Evolutionary conservation across 2,113 vertebrate genomes (phyloP), one percentile per base, ranked within the genome.

Genomic region (Apteryx mantelli): DNA sequence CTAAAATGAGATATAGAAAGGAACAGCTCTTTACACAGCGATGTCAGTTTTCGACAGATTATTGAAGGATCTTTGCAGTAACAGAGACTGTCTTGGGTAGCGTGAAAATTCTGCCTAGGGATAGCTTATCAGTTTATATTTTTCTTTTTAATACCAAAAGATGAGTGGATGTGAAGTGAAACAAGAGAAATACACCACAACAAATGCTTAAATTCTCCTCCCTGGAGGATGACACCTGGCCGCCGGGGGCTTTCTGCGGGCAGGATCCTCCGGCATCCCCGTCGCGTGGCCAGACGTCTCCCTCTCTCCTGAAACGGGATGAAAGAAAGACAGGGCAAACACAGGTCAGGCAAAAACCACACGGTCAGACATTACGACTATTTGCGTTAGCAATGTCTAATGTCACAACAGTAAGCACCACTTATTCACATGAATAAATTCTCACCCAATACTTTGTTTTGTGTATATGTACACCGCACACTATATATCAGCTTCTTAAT

Each of bases 161-260:
- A 97, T 98, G 98, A 98, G 96, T 89, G 91, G 89, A 96, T 98
- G 97, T 97, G 97, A 97, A 98, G 95, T 66, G 76, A 98, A 97
- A 97, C 44, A 66, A 91, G 86, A 97, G 78, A 91, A 95, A 78
- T 87, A 71, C 30, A 58, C 14, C 28, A 9, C 91, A 87, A 70
- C 34, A 65, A 94, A 96, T 91, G 60, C 91, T 91, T 89, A 90
- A 92, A 48, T 94, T 73, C 80, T 94, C 86, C 93, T 96, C 93
- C 81, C 93, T 55, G 65, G 94, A 97, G 89, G 86, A 94, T 96
- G 96, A 95, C 97, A 97, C 94, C 92, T 96, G 97, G 95, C 92
- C 52, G 81, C 92, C 55, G 81, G 64, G 89, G 91, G 76, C 55
- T 38, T 73, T 76, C 32, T 44, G 63, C 80, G 82, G 85, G 79